Evolutionary conservation across 2,113 vertebrate species (phyloP), one percentile per base, ranked within the genome.

Genomic region (Raja brachyura): DNA sequence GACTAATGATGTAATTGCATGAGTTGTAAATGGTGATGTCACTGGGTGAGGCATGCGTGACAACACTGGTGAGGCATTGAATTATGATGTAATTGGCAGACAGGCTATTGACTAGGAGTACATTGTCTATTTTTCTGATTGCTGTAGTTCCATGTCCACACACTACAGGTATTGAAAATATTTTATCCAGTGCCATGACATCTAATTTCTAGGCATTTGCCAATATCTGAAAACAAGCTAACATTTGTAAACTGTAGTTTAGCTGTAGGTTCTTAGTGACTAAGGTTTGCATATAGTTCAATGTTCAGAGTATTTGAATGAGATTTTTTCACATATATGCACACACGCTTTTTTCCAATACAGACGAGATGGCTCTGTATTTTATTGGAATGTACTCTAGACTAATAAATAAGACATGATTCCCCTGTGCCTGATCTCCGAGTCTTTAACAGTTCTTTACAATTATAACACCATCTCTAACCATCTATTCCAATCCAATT

Each of bases 271-370:
- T 68, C 86, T 7, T 9, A 39, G 66, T 70, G 48, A 70, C 13
- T 90, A 48, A 33, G 33, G 18, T 63, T 59, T 31, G 48, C 8
- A 22, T 31, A 70, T 31, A 39, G 61, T 90, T 90, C 18, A 31
- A 70, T 39, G n/a, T 14, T 8, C 22, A 90, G 20, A 11, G 25
- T 22, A 33, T 22, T 93, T 18, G 74, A 93, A 94, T 94, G 95
- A 96, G 96, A 96, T 95, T 94, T 95, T 96, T 97, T 97, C 22
- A 95, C 66, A 68, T 68, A 68, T 16, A 68, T 68, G 16, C 66
- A 68, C 10, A 16, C 66, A 13, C 0, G 16, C 66, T 68, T 68
- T 48, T 68, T 68, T 68, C 66, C 66, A 14, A 68, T 61, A 14
- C 4, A 11, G 81, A 61, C 28, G 25, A 61, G 13, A 4, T 86